phyloP scores from a whole-genome alignment of 2,113 vertebrate genomes.

The Sinocyclocheilus anshuiensis region DNA sequence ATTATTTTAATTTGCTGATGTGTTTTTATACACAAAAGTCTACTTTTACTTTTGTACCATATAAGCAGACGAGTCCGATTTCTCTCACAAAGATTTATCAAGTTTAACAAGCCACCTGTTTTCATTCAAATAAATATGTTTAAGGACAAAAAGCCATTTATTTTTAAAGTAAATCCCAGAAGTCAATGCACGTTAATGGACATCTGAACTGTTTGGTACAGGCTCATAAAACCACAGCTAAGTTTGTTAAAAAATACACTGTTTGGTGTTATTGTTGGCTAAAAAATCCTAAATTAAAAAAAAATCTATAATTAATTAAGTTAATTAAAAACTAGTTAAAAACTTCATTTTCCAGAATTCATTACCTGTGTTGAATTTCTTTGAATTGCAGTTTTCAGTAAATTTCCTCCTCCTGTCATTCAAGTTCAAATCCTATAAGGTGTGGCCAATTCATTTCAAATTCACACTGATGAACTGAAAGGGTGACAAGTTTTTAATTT shows the following conservation, averaged over 20 bases:
- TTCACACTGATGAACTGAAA: conserved; percentile 1
- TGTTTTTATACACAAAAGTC: not conserved
- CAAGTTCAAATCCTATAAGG: not conserved
- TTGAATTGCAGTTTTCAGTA: not conserved
- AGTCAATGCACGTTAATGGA: not conserved
- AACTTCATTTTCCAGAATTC: not conserved
- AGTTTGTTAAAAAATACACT: not conserved
- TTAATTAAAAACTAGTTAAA: too few species aligned
- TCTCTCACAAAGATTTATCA: not conserved
- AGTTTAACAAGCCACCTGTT: not conserved
- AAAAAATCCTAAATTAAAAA: not conserved
- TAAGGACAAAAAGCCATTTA: not conserved
- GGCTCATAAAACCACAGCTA: not conserved
- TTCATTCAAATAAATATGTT: not conserved
- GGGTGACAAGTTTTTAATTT: conserved; percentile 11
- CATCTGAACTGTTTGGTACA: not conserved
- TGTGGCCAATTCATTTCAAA: not conserved
- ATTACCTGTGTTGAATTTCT: not conserved
- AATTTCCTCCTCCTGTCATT: not conserved
- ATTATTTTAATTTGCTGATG: not conserved
- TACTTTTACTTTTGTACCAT: not conserved
- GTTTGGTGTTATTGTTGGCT: not conserved
- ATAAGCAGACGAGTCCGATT: not conserved
- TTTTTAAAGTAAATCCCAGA: not conserved
- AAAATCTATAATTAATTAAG: too few species aligned